phyloP scores from a whole-genome alignment of 2,113 vertebrate species.

The Emydocephalus ijimae region DNA sequence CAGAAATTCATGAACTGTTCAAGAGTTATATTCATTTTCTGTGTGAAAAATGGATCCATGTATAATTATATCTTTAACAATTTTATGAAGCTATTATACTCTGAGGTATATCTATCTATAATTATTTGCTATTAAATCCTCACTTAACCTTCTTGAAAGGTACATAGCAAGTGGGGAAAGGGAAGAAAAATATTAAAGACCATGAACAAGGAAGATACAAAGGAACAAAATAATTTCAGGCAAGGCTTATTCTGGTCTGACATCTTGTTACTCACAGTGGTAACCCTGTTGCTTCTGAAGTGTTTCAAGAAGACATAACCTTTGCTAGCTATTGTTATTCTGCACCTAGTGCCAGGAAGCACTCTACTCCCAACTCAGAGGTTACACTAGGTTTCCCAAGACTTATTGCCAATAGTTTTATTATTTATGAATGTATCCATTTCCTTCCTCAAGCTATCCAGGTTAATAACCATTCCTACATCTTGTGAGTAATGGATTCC shows the following conservation, averaged over 20 bases:
- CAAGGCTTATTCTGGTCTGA: not conserved
- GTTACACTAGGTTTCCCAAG: not conserved
- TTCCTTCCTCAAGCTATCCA: not conserved
- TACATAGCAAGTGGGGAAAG: not conserved
- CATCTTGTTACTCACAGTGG: not conserved
- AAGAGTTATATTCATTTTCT: conserved; percentile 51
- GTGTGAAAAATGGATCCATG: conserved; percentile 30
- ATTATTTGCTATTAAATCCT: conserved; percentile 29
- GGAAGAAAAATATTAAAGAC: not conserved
- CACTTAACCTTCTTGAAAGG: conserved; percentile 8
- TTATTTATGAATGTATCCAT: not conserved
- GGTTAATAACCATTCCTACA: not conserved
- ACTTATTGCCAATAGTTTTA: not conserved
- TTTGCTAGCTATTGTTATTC: not conserved
- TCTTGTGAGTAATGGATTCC: not conserved
- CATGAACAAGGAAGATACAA: not conserved
- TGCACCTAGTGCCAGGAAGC: not conserved
- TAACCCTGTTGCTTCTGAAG: not conserved
- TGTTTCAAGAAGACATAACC: not conserved
- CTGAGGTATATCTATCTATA: conserved; percentile 23
- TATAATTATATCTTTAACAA: conserved; percentile 29
- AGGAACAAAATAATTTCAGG: not conserved
- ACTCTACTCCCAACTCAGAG: not conserved
- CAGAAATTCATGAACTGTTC: conserved; percentile 65
- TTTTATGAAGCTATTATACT: conserved; percentile 46